Evolutionary conservation across 2,888 invertebrate genomes (phyloP), one percentile per base, ranked within the genome.

Genomic region (Lycophotia porphyrea): DNA sequence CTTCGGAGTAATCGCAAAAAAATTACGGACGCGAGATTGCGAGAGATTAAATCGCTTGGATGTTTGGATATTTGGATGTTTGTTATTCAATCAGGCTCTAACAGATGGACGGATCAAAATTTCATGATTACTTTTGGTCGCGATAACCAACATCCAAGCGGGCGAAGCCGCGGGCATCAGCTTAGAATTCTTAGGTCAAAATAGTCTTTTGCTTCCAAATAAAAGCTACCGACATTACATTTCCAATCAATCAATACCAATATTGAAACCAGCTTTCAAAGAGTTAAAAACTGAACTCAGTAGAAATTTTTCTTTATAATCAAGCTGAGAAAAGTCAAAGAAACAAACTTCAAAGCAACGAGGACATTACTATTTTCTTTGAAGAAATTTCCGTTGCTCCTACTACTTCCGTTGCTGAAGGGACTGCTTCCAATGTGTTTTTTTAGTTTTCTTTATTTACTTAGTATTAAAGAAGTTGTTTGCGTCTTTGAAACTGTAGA

Each of bases 311-410:
- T 78, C 58, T 71, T 67, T 74, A 34, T 65, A 73, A 78, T 83
- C 74, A 78, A 74, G 60, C n/a, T 13, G 69, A 49, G 34, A 44
- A 68, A 66, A 80, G 31, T 75, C 71, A 82, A 87, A 85, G 75
- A 75, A 77, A 82, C 44, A 70, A 52, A 76, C 74, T 76, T 84
- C 78, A 88, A 88, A 88, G 87, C 49, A 69, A 65, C 34, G 64
- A 60, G 72, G 65, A 58, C 60, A 66, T 80, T 75, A n/a, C 68
- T 60, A 69, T 74, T 80, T 78, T 76, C 81, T 80, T 80, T 72
- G 67, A 73, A 34, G 67, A 78, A 75, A 64, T 83, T 82, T 66
- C 74, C 68, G 63, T 66, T 72, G 42, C n/a, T 61, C 34, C 31
- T 34, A 61, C 69, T 75, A 52, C 69, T 76, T 78, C 81, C 87